Base-by-base conservation (phyloP, 2,888 invertebrate species). In the Epinotia nisella region DNA sequence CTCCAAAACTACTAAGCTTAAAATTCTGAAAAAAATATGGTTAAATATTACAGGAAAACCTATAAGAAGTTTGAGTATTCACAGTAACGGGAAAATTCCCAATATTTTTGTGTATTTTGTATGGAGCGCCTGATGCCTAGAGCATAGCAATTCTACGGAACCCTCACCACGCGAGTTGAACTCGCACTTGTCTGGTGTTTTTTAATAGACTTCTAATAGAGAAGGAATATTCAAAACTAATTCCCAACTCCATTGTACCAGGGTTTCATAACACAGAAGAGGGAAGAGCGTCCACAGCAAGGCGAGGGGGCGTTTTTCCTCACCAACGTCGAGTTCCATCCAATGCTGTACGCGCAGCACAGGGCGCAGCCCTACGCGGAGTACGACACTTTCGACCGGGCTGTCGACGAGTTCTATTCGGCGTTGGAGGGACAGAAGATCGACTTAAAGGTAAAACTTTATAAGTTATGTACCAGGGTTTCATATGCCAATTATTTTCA, bases 321-420 rank as follows among this genome's bases (percentile, higher is more conserved):
- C 68, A 95, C 97, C 11, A 98, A 98, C 87, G 95, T 97, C 82
- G 99, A 99, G 89, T 99, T 99, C 90, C 99, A 99, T 90, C 99
- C 99, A 0, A 95, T 95, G 85, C 90, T 97, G 17, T 98, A 97
- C 85, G 90, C 94, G 1, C 99, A 99, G 83, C 95, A 96, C 84
- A 93, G 92, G 78, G 89, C 90, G 1, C 89, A 90, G 77, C 95
- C 96, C 0, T 90, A 93, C 76, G 89, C 95, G 39, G 96, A 96
- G 80, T 96, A 96, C 84, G 95, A 96, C 1, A 94, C 95, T 0
- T 98, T 98, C 83, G 97, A 98, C 88, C 90, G 95, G 75, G 97
- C 99, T 0, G 97, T 98, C 0, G 99, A 99, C 90, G 98, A 99
- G 85, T 99, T 98, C 90, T 99, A 96, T 92, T 99, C 99, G 0